Conservation (phyloP, 2,113 vertebrate species). For the Tricholaema leucomelas region DNA sequence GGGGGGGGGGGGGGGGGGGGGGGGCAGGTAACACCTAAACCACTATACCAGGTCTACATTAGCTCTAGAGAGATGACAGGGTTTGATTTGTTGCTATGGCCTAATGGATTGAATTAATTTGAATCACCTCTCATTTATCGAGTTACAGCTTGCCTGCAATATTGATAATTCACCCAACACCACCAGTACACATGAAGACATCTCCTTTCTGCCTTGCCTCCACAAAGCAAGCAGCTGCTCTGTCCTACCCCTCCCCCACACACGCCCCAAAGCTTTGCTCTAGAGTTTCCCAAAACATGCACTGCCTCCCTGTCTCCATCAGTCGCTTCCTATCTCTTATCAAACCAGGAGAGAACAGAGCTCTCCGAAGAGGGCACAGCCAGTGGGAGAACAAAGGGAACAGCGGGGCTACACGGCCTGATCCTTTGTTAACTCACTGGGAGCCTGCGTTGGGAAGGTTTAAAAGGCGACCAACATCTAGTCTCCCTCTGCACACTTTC, state of each 20-base stretch:
- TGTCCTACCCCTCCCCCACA: background rate
- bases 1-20: too few relatives aligned
- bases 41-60: background rate
- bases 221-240: background rate
- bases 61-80: fast-evolving
- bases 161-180: background rate
- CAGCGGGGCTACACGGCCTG: background rate
- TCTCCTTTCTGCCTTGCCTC: background rate
- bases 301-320: background rate
- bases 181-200: background rate
- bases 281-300: background rate
- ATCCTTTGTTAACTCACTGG: conserved; percentile 44
- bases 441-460: background rate
- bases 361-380: background rate
- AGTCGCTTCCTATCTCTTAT: background rate
- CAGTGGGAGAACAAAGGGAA: conserved; percentile 44
- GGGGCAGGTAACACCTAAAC: too few relatives aligned
- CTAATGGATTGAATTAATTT: background rate
- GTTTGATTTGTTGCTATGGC: background rate
- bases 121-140: background rate
- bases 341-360: background rate
- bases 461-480: background rate
- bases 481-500: background rate
- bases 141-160: background rate
- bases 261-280: background rate